phyloP scores from a whole-genome alignment of 2,888 invertebrate species.

The Synergus umbraculus region DNA sequence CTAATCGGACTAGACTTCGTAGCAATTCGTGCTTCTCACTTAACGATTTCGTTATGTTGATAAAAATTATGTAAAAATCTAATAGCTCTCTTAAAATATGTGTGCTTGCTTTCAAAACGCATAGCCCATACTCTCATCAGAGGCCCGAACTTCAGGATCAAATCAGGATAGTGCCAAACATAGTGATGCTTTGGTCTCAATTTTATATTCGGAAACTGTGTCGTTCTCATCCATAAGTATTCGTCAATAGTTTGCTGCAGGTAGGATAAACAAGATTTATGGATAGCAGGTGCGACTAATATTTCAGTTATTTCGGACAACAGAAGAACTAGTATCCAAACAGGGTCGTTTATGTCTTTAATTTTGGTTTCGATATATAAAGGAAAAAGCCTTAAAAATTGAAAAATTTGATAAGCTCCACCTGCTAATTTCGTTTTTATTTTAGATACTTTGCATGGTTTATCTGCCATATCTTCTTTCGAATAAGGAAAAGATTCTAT shows the following conservation, averaged over 20 bases:
- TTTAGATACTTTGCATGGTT: background rate
- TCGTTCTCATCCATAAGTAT: constrained; percentile 49
- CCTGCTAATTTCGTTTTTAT: background rate
- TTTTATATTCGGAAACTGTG: constrained; percentile 47
- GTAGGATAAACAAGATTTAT: constrained; percentile 51
- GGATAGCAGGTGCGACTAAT: constrained; percentile 52
- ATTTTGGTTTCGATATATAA: constrained; percentile 46
- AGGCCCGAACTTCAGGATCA: constrained; percentile 55
- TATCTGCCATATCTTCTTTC: constrained; percentile 4
- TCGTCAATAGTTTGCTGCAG: constrained; percentile 48
- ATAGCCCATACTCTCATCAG: constrained; percentile 56
- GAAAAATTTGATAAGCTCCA: background rate
- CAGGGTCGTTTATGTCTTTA: constrained; percentile 47
- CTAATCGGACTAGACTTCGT: constrained; percentile 39
- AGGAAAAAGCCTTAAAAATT: constrained; percentile 10
- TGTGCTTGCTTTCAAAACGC: constrained; percentile 62
- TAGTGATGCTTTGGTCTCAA: constrained; percentile 56
- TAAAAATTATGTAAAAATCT: constrained; percentile 50
- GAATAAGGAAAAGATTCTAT: constrained; percentile 6
- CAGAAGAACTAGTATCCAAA: constrained; percentile 51
- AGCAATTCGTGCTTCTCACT: constrained; percentile 48
- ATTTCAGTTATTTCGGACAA: constrained; percentile 58
- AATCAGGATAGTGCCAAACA: constrained; percentile 50
- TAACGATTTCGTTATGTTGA: constrained; percentile 48
- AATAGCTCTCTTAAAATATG: constrained; percentile 57